Conservation (phyloP, 2,113 vertebrate genomes). For the Tursiops truncatus region DNA sequence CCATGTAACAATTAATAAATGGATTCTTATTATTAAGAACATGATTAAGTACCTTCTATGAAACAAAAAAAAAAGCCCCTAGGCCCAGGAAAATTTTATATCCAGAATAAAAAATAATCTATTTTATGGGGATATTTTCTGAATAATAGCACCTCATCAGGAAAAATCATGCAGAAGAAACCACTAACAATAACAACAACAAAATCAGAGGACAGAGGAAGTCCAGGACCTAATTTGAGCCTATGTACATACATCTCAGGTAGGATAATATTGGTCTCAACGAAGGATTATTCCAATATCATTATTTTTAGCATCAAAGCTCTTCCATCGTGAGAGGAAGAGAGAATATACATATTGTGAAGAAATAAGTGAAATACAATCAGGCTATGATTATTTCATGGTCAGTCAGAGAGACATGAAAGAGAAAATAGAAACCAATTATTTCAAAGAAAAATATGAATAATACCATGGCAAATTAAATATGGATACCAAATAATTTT, state of each 20-base stretch:
- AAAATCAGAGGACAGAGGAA: not conserved
- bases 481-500: slow-evolving; percentile 46
- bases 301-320: not conserved
- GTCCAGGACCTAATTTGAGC: not conserved
- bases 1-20: not conserved
- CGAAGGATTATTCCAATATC: not conserved
- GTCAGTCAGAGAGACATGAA: not conserved
- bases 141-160: not conserved
- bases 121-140: not conserved
- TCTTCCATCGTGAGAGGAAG: not conserved
- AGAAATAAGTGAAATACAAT: not conserved
- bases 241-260: not conserved
- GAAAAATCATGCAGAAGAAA: not conserved
- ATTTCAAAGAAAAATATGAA: slow-evolving; percentile 46
- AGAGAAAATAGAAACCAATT: slow-evolving; percentile 45
- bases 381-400: not conserved
- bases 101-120: not conserved
- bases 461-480: slow-evolving; percentile 46
- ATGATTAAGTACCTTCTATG: not conserved
- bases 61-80: not conserved
- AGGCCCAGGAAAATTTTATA: not conserved
- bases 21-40: not conserved
- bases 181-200: not conserved
- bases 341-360: not conserved
- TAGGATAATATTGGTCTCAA: not conserved